Evolutionary conservation across 1,140 invertebrate species (phyloP), one percentile per base, ranked within the genome.

Genomic region (Copidosoma floridanum): DNA sequence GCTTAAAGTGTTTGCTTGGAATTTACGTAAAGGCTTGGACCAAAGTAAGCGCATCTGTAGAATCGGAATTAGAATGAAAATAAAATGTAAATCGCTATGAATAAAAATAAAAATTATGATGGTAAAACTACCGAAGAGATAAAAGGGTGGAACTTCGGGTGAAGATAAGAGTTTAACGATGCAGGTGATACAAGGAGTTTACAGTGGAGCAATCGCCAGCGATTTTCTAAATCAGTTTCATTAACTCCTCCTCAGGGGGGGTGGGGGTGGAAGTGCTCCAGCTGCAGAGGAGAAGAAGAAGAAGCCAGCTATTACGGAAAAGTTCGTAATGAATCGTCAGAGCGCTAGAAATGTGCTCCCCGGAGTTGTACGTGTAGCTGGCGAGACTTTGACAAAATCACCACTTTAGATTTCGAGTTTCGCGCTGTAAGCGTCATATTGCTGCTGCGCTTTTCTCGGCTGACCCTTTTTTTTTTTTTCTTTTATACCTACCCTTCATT

Each of bases 261-360:
- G 6, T 11, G 18, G 2, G 26, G 29, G 5, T 12, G 6, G 48
- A 53, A 27, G 21, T 29, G 24, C 35, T 26, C 11, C 1, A 21
- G 16, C 10, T 18, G 6, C 29, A 12, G 29, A 12, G 12, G 29
- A 8, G 29, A 32, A 12, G 6, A 16, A 57, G 23, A 38, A 23
- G 18, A 8, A 47, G 48, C 58, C 32, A 38, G 47, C 53, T 26
- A 50, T 44, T 62, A 52, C 21, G 26, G 37, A 56, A 62, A n/a
- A 57, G 12, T 62, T 62, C 35, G 47, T 62, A 62, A 62, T 62
- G 60, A 62, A 57, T 62, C 54, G 54, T 53, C 53, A 52, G 38
- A 46, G 32, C 24, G 43, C n/a, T 51, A 32, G 53, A 62, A 62
- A 62, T 12, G 24, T n/a, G n/a, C n/a, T n/a, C n/a, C n/a, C 12